Evolutionary conservation across 2,113 vertebrate species (phyloP), one percentile per base, ranked within the genome.

Genomic region (Upupa epops): DNA sequence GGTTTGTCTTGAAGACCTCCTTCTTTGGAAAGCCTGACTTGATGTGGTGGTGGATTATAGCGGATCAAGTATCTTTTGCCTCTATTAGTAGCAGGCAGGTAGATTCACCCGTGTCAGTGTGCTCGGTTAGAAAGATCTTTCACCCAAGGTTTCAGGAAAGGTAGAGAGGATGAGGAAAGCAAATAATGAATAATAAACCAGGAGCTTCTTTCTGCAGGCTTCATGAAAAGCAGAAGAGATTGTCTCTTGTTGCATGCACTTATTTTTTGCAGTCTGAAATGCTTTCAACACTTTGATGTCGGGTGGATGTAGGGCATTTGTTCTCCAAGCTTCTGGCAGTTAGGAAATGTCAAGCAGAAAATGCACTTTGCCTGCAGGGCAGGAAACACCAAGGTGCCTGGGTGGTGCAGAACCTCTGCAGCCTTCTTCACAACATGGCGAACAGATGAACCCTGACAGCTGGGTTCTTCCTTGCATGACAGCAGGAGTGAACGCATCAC

Each of bases 281-380:
- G 21, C 76, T 86, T 61, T 46, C 8, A 1, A 68, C 88, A 68
- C 60, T 89, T 91, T 51, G 37, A 54, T 83, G 51, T 59, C 37
- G 70, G 36, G 13, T 89, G 65, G 28, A 60, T 86, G 36, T 52
- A 84, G 68, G 68, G 69, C 46, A 85, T 88, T 93, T 78, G 72
- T 87, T 89, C 74, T 65, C 32, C 6, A 12, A 70, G 84, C 85
- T 88, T 80, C 86, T 92, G 88, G 90, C 94, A 70, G 31, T 77
- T 48, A 20, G 63, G 75, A 95, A 96, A 93, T 94, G 95, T 96
- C 93, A 96, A 94, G 95, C 94, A 95, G 95, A 97, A 96, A 96
- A 92, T 90, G 83, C 76, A 84, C 51, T 94, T 86, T 89, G 86
- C 86, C 93, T 93, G 52, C 71, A 52, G 94, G 94, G 72, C 40